phyloP scores from a whole-genome alignment of 2,113 vertebrate genomes.

The Dromaius novaehollandiae region DNA sequence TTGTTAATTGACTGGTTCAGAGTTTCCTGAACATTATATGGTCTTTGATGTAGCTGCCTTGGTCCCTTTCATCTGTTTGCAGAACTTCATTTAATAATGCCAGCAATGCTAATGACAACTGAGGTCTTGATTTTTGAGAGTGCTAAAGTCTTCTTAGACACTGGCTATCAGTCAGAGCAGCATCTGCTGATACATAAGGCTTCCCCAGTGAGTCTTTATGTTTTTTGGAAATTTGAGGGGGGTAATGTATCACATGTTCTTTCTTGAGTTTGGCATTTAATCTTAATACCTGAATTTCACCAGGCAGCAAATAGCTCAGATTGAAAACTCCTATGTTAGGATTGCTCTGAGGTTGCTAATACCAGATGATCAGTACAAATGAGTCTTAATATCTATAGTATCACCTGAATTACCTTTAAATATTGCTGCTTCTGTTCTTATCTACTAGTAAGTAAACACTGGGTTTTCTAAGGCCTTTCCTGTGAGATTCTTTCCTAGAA shows the following conservation, averaged over 20 bases:
- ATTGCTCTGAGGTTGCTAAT: not conserved
- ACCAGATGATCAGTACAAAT: not conserved
- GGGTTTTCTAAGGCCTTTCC: not conserved
- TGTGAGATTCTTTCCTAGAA: not conserved
- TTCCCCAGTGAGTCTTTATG: not conserved
- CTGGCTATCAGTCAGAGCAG: not conserved
- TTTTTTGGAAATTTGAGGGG: not conserved
- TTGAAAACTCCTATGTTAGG: not conserved
- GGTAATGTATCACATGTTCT: not conserved
- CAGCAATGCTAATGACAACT: not conserved
- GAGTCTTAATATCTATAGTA: not conserved
- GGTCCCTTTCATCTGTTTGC: not conserved
- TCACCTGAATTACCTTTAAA: not conserved
- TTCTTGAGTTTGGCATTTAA: not conserved
- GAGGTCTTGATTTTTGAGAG: not conserved
- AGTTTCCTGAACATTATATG: constrained; percentile 11
- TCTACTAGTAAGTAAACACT: not conserved
- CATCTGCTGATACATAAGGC: not conserved
- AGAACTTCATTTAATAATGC: not conserved
- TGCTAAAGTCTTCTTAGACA: not conserved
- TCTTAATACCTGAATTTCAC: not conserved
- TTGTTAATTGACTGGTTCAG: constrained; percentile 40
- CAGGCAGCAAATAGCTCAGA: not conserved
- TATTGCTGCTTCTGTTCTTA: not conserved
- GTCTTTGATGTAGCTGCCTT: constrained; percentile 11